Evolutionary conservation across 2,888 invertebrate genomes (phyloP).

Genomic region (Urechis unicinctus): DNA sequence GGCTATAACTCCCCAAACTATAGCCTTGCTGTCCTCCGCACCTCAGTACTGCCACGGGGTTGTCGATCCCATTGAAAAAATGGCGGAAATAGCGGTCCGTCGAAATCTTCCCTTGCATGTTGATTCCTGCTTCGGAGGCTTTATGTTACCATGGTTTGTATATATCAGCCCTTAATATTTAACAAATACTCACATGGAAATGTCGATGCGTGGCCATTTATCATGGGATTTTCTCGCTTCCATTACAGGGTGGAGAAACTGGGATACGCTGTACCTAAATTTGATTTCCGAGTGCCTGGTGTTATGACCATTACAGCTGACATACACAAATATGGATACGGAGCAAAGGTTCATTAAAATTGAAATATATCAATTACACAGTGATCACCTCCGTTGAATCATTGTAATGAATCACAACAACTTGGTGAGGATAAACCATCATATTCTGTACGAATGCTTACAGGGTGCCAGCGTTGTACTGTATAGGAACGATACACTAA

Average conservation of each 20-base stretch:
- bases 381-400: background rate
- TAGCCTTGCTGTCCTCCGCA: slow-evolving; percentile 38
- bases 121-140: slow-evolving; percentile 46
- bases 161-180: background rate
- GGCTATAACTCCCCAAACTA: slow-evolving; percentile 42
- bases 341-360: slow-evolving; percentile 34
- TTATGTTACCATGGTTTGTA: slow-evolving; percentile 45
- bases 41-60: slow-evolving; percentile 46
- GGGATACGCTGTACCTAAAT: slow-evolving; percentile 35
- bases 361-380: background rate
- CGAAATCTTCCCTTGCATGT: slow-evolving; percentile 39
- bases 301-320: slow-evolving; percentile 46
- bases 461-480: slow-evolving; percentile 45
- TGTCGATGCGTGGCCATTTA: no score
- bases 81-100: slow-evolving; percentile 31
- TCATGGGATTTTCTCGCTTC: no score
- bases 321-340: slow-evolving; percentile 45
- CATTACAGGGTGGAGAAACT: slow-evolving; percentile 41
- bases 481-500: slow-evolving; percentile 33
- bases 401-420: background rate
- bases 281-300: slow-evolving; percentile 42
- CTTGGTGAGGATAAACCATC: background rate
- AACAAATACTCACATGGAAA: no score
- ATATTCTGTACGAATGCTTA: background rate
- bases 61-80: slow-evolving; percentile 39